These are phyloP conservation scores for Scaptomyza graminum DNA, from an alignment of 1,140 invertebrate genomes.

Conservation along the genomic window DNA sequence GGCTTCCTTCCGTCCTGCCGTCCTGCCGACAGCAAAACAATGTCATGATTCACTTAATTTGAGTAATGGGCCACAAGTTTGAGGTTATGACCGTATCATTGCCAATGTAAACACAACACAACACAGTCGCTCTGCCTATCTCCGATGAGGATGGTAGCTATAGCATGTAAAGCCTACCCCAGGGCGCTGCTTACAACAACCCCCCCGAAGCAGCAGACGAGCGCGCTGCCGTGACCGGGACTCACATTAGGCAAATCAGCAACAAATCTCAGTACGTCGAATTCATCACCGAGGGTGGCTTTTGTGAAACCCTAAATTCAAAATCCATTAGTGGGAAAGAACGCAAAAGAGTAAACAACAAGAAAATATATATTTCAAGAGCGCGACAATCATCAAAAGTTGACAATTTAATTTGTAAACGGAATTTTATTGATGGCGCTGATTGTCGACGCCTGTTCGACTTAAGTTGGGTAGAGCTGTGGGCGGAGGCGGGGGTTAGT, in stretches of 20 bases:
- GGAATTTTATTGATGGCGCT: slow-evolving; percentile 63
- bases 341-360: slow-evolving; percentile 31
- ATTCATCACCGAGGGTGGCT: slow-evolving; percentile 1
- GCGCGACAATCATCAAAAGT: slow-evolving; percentile 49
- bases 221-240: background rate
- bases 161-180: slow-evolving; percentile 61
- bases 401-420: slow-evolving; percentile 81
- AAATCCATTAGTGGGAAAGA: slow-evolving; percentile 74
- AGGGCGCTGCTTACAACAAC: slow-evolving; percentile 51
- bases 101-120: slow-evolving; percentile 68
- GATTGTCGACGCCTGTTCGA: slow-evolving; percentile 31
- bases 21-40: slow-evolving; percentile 67
- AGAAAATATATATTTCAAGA: slow-evolving; percentile 31
- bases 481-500: background rate
- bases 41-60: slow-evolving; percentile 82
- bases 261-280: slow-evolving; percentile 5
- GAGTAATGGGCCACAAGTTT: slow-evolving; percentile 74
- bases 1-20: slow-evolving; percentile 42
- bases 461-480: slow-evolving; percentile 3
- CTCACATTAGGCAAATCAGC: slow-evolving; percentile 58
- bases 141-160: background rate
- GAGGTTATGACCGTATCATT: slow-evolving; percentile 79
- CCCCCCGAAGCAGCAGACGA: slow-evolving; percentile 19
- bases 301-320: slow-evolving; percentile 41
- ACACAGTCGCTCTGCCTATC: slow-evolving; percentile 6